Conservation (phyloP, 2,888 invertebrate species). For the Syritta pipiens region DNA sequence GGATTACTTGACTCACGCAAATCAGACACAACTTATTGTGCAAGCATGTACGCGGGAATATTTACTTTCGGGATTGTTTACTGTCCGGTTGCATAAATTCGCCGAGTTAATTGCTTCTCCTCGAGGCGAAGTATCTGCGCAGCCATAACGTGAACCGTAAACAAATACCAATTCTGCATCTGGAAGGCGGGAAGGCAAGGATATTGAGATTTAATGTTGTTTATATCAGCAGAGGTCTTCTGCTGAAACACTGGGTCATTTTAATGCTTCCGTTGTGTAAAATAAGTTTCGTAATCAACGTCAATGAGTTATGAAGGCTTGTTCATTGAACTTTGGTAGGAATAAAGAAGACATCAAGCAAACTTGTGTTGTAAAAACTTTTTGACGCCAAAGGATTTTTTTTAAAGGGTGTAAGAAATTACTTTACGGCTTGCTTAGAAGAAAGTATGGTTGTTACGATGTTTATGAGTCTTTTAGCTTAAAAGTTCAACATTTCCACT, state of each 20-base stretch:
- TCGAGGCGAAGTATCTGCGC: slow-evolving; percentile 32
- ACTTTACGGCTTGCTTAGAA: too few relatives aligned
- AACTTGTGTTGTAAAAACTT: too few relatives aligned
- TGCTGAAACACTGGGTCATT: neutral
- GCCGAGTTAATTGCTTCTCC: slow-evolving; percentile 59
- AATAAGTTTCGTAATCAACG: slow-evolving; percentile 35
- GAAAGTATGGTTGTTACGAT: too few relatives aligned
- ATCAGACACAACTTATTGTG: slow-evolving; percentile 18
- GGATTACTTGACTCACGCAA: slow-evolving; percentile 56
- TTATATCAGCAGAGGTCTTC: slow-evolving; percentile 38
- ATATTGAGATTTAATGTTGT: slow-evolving; percentile 55
- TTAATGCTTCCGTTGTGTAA: slow-evolving; percentile 50
- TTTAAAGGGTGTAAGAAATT: too few relatives aligned
- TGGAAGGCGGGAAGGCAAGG: slow-evolving; percentile 40
- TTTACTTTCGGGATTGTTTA: slow-evolving; percentile 60
- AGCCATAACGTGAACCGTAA: slow-evolving; percentile 31
- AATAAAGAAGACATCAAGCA: too few relatives aligned
- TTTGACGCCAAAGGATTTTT: too few relatives aligned
- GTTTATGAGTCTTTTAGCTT: too few relatives aligned
- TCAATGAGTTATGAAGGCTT: slow-evolving; percentile 7
- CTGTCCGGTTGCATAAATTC: slow-evolving; percentile 69
- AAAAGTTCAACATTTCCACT: too few relatives aligned
- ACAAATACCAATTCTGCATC: slow-evolving; percentile 51
- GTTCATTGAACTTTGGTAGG: slow-evolving; percentile 43
- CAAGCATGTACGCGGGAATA: slow-evolving; percentile 46